Conservation (phyloP, 2,113 vertebrate species). For the Anser brachyrhynchus region DNA sequence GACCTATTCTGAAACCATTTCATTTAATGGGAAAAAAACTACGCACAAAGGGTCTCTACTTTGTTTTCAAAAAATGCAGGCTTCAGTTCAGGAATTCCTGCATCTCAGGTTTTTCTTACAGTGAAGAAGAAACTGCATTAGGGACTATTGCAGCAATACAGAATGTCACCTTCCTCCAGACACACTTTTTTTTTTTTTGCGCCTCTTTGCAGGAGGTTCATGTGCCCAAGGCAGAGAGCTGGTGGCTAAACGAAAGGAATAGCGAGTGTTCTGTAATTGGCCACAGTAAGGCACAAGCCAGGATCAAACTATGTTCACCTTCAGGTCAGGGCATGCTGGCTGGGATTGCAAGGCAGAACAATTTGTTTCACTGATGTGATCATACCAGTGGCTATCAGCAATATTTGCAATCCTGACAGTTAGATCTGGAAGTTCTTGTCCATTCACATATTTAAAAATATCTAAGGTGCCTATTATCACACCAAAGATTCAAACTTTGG, state of each 20-base stretch:
- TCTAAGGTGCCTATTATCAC: background rate
- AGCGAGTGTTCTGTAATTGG: background rate
- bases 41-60: background rate
- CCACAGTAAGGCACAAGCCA: background rate
- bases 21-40: background rate
- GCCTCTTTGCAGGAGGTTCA: background rate
- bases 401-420: background rate
- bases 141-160: background rate
- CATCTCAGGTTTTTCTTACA: background rate
- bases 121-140: background rate
- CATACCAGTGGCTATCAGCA: background rate
- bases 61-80: background rate
- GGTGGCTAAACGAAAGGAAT: background rate
- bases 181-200: background rate
- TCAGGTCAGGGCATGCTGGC: background rate
- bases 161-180: background rate
- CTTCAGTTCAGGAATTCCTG: background rate
- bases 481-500: background rate
- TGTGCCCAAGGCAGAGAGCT: background rate
- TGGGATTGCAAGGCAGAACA: background rate
- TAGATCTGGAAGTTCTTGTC: background rate
- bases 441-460: background rate
- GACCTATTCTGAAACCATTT: background rate
- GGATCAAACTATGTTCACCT: background rate
- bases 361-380: background rate